Evolutionary conservation across 2,888 invertebrate genomes (phyloP), one percentile per base, ranked within the genome.

Genomic region (Pammene fasciana): DNA sequence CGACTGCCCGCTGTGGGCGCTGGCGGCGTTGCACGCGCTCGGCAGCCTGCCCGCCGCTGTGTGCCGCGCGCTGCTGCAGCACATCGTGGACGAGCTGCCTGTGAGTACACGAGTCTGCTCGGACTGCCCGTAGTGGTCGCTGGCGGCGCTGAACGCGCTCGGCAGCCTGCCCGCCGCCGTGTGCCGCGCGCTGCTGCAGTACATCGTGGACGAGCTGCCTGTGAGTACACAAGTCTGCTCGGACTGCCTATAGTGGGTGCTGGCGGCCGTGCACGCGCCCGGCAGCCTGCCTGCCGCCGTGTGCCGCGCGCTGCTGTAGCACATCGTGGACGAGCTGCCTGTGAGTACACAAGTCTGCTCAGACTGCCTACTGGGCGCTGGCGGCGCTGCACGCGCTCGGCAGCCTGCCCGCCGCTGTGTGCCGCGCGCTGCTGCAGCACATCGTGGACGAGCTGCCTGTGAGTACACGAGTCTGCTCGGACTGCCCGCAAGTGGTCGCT

Each of bases 1-100:
- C 52, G 92, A 92, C 75, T 92, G 92, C 67, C 92, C 92, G 0
- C 77, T 90, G 50, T 92, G 92, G 92, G 91, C 90, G 11, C 71
- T 92, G 67, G 90, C 92, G 0, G 90, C 84, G 0, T 81, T 92
- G 0, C 86, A 92, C 74, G 91, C 91, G 0, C 77, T 90, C 11
- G 82, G 87, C 77, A 84, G 85, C 38, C 79, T 92, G 0, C 91
- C 92, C 0, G 84, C 87, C 0, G 76, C 83, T 5, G 78, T 87
- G 65, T 90, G 92, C 83, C 81, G 85, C 62, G 78, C 74, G 0
- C 74, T 92, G 46, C 76, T 92, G 72, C 83, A 62, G 41, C 62
- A 62, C 26, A 52, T 62, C 50, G 50, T 43, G 26, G 52, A 62
- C 6, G 62, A 62, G 26, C 50, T 62, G 41, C 62, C 50, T 62